phyloP scores from a whole-genome alignment of 2,888 invertebrate genomes.

The Archips crataeganus region DNA sequence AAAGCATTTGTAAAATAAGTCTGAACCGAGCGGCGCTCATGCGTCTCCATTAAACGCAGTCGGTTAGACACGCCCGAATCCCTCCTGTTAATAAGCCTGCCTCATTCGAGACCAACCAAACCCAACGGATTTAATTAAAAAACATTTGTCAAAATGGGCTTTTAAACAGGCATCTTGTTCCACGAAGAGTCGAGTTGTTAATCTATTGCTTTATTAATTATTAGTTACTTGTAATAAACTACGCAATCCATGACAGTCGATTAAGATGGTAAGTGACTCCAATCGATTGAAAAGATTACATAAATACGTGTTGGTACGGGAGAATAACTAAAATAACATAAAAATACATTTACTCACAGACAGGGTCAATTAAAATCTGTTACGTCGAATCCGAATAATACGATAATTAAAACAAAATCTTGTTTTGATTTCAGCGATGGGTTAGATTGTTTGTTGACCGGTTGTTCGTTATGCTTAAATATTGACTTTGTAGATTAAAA shows the following conservation, averaged over 20 bases:
- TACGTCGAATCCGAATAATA: conserved; percentile 5
- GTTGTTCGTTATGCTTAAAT: not conserved
- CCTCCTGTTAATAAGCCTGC: conserved; percentile 72
- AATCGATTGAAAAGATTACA: conserved; percentile 52
- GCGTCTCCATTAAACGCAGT: conserved; percentile 55
- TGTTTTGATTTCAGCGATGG: conserved; percentile 6
- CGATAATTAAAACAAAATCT: conserved; percentile 12
- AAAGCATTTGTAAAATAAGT: conserved; percentile 33
- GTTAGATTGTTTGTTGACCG: conserved; percentile 19
- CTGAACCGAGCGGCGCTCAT: conserved; percentile 61
- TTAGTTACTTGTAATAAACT: conserved; percentile 66
- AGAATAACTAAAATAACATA: conserved; percentile 16
- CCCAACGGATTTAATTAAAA: conserved; percentile 76
- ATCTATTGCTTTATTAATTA: conserved; percentile 67
- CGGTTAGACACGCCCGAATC: conserved; percentile 68
- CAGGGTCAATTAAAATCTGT: conserved; percentile 10
- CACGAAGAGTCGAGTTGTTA: conserved; percentile 51
- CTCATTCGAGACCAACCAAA: conserved; percentile 69
- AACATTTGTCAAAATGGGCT: conserved; percentile 75
- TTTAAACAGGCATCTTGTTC: conserved; percentile 67
- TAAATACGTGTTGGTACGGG: conserved; percentile 49
- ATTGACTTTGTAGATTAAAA: conserved; percentile 14
- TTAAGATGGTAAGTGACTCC: conserved; percentile 68
- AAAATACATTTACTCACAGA: conserved; percentile 11
- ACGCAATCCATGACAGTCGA: conserved; percentile 69